Evolutionary conservation across 2,113 vertebrate genomes (phyloP).

Genomic region (Trematomus loennbergii): DNA sequence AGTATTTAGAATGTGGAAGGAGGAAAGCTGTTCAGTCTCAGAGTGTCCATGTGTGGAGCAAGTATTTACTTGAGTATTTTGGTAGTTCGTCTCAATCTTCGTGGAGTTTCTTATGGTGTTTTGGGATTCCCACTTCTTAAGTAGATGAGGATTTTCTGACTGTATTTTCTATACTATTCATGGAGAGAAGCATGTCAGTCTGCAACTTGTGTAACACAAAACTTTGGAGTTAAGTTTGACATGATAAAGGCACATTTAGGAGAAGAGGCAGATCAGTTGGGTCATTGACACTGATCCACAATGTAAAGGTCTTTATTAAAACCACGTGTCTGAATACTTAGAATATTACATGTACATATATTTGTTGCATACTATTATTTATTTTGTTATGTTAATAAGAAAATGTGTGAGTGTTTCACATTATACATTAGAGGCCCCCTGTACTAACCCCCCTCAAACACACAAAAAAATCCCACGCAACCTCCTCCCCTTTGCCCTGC

Average conservation of each 20-base stretch:
- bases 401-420: neutral
- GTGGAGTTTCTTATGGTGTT: neutral
- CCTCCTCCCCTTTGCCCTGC: constrained; percentile 1
- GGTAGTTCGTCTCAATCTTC: constrained; percentile 1
- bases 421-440: constrained; percentile 8
- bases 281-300: too few relatives aligned
- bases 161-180: constrained; percentile 12
- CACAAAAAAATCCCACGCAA: neutral
- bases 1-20: too few relatives aligned
- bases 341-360: too few relatives aligned
- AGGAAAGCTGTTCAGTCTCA: neutral
- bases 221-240: neutral
- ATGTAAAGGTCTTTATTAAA: too few relatives aligned
- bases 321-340: too few relatives aligned
- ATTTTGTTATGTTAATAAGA: neutral
- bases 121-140: neutral
- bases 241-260: neutral
- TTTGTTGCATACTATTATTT: neutral
- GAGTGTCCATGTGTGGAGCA: neutral
- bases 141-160: constrained; percentile 18
- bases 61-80: constrained; percentile 21
- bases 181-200: neutral
- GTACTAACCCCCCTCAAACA: constrained; percentile 11
- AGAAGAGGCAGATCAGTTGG: too few relatives aligned
- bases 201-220: neutral